A percentile compares a stretch with the other conserved stretches of the same genome.
Conservation (phyloP, 2,888 invertebrate species). For the Aphodius sticticus region DNA sequence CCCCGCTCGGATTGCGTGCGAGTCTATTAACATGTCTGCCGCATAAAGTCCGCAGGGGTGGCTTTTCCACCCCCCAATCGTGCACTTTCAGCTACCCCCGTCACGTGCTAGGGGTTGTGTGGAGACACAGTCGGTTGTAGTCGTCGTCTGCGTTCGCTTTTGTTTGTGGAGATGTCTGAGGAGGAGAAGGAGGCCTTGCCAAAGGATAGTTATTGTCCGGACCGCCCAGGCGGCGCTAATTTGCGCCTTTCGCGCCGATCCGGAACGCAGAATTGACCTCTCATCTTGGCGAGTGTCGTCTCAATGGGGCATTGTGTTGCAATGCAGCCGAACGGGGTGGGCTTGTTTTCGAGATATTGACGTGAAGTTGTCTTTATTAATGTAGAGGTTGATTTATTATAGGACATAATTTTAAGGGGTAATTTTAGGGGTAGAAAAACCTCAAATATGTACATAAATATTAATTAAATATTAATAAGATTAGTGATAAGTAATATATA, state of each 20-base stretch:
- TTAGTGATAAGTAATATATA: too few species aligned
- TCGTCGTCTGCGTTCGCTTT: background rate
- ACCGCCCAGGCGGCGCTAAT: background rate
- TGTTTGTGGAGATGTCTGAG: background rate
- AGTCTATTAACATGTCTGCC: constrained; percentile 4
- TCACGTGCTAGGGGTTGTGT: background rate
- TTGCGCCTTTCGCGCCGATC: background rate
- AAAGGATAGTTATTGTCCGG: background rate
- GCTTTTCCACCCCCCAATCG: background rate
- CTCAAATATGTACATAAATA: too few species aligned
- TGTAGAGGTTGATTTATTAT: too few species aligned
- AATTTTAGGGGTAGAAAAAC: too few species aligned
- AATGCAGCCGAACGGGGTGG: background rate
- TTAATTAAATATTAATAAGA: too few species aligned
- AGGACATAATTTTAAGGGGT: too few species aligned
- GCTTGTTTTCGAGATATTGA: background rate
- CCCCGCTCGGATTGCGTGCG: background rate
- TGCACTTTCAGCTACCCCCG: background rate
- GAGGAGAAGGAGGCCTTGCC: background rate
- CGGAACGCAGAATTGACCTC: background rate
- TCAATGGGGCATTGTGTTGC: background rate
- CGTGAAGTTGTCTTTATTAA: too few species aligned
- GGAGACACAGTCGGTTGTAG: background rate
- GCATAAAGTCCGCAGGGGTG: background rate
- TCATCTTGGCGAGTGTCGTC: background rate